Evolutionary conservation across 2,113 vertebrate species (phyloP).

Genomic region (Etia nguti): DNA sequence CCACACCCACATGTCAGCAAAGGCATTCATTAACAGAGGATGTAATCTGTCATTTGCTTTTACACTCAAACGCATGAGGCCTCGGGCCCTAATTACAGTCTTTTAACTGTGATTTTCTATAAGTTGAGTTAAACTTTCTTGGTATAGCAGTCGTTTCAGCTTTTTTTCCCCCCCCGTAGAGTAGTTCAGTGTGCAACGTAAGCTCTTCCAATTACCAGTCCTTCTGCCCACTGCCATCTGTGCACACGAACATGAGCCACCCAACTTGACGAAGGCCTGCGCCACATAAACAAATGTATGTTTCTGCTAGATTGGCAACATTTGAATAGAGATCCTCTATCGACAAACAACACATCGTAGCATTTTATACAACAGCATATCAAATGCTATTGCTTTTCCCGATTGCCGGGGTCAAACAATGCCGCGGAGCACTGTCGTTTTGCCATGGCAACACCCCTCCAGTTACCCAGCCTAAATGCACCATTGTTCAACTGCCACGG

Average conservation of each 20-base stretch:
- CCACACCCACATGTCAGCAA: constrained; percentile 43
- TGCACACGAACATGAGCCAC: constrained; percentile 19
- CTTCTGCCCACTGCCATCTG: constrained; percentile 58
- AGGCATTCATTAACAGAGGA: constrained; percentile 52
- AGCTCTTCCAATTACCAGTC: constrained; percentile 35
- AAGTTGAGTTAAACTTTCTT: background rate
- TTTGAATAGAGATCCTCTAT: background rate
- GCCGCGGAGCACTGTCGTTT: background rate
- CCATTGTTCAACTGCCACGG: background rate
- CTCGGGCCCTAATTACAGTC: constrained; percentile 40
- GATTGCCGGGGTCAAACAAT: background rate
- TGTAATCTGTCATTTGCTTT: constrained; percentile 37
- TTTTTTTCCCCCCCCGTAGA: background rate
- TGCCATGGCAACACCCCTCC: background rate
- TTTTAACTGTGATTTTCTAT: constrained; percentile 33
- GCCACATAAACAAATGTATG: constrained; percentile 24
- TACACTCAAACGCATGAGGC: constrained; percentile 15
- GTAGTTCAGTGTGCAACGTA: background rate
- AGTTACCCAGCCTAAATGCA: background rate
- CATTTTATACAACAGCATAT: background rate
- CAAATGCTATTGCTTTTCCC: background rate
- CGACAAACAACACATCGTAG: background rate
- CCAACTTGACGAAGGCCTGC: background rate
- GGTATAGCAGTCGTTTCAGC: background rate
- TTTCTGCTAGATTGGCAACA: background rate